Conservation (phyloP, 2,797 vertebrate genomes). For the Dermochelys coriacea region DNA sequence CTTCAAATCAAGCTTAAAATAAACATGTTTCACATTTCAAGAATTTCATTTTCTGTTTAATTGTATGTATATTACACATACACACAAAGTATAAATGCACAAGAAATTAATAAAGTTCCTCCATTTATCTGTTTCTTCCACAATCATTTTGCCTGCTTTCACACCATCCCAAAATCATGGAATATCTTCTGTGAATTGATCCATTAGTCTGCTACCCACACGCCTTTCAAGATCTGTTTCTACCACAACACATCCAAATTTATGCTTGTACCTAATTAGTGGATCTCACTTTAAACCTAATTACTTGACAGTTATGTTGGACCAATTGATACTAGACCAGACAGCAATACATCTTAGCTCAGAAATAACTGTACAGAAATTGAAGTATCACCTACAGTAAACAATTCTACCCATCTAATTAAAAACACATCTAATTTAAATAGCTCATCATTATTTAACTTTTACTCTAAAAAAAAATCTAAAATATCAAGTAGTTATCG, state of each 20-base stretch:
- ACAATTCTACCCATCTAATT: slow-evolving; percentile 37
- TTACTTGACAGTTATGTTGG: slow-evolving; percentile 34
- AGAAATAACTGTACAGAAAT: slow-evolving; percentile 35
- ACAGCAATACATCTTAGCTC: slow-evolving; percentile 3
- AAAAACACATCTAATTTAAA: slow-evolving; percentile 48
- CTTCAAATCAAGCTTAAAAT: neutral
- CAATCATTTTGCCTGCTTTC: neutral
- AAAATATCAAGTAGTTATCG: neutral
- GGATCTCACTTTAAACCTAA: slow-evolving; percentile 43
- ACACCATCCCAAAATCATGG: neutral
- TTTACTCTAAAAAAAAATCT: neutral
- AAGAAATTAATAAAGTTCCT: neutral
- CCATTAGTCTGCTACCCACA: neutral
- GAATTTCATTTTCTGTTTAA: neutral
- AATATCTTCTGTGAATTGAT: neutral
- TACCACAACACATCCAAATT: neutral
- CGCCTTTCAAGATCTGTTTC: neutral
- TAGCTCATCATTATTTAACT: neutral
- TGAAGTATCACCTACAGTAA: slow-evolving; percentile 35
- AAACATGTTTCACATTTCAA: neutral
- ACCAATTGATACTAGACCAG: slow-evolving; percentile 17
- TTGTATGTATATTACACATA: neutral
- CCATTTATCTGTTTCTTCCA: neutral
- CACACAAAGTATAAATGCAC: neutral
- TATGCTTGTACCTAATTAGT: slow-evolving; percentile 26